phyloP scores from a whole-genome alignment of 1,140 invertebrate genomes.

The Panagrolaimus sp. region DNA sequence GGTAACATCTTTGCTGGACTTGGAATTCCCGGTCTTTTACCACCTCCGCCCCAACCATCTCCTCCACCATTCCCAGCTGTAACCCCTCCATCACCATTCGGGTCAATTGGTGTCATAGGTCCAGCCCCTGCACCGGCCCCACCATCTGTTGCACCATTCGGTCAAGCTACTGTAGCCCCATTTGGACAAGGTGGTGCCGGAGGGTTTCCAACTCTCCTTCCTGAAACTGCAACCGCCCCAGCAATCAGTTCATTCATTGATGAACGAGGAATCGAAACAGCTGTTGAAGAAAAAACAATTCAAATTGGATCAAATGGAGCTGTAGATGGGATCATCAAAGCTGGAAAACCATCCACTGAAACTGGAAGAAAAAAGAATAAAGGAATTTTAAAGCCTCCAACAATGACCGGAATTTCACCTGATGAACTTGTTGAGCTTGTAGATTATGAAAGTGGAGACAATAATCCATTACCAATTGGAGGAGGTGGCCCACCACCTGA shows the following conservation, averaged over 20 bases:
- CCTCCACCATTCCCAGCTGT: not conserved
- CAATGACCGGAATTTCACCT: not conserved
- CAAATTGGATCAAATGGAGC: not conserved
- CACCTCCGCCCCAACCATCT: not conserved
- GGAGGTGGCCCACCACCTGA: not conserved
- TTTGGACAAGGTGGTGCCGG: not conserved
- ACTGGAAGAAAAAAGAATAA: slow-evolving; percentile 8
- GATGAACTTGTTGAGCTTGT: slow-evolving; percentile 10
- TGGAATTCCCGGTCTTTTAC: not conserved
- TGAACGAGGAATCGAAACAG: not conserved
- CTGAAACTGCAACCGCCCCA: not conserved
- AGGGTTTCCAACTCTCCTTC: not conserved
- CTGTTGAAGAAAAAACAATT: slow-evolving; percentile 9
- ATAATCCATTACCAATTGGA: not conserved
- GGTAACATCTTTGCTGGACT: not conserved
- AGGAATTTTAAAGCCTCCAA: not conserved
- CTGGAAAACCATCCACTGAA: not conserved
- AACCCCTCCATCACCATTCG: no score
- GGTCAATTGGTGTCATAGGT: no score
- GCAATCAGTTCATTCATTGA: not conserved
- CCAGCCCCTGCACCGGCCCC: not conserved
- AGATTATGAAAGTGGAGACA: not conserved
- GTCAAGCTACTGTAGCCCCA: no score
- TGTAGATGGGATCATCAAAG: not conserved
- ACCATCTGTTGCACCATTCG: not conserved